A percentile compares a stretch with the other conserved stretches of the same genome.
Evolutionary conservation across 1,140 invertebrate genomes (phyloP).

Genomic region (Meloidogyne chitwoodi): DNA sequence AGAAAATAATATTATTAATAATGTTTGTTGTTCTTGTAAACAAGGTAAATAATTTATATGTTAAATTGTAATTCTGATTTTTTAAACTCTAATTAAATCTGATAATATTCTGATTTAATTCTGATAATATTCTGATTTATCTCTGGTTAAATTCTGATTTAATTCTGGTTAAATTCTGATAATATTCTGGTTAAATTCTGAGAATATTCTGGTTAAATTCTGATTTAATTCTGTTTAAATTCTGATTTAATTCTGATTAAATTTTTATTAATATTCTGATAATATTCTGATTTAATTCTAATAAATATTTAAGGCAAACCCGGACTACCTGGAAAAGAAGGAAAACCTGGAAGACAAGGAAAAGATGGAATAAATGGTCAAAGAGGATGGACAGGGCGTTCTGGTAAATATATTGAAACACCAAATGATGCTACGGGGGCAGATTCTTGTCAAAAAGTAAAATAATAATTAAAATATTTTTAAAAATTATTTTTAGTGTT

Average conservation of each 20-base stretch:
- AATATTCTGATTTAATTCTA: background rate
- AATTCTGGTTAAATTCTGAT: no score
- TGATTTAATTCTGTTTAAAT: no score
- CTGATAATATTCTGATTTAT: no score
- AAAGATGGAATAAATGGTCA: background rate
- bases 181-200: no score
- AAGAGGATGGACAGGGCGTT: background rate
- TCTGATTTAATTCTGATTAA: background rate
- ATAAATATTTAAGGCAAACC: background rate
- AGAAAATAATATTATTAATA: background rate
- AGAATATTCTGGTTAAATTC: no score
- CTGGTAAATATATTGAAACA: background rate
- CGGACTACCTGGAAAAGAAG: background rate
- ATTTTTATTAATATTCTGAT: no score
- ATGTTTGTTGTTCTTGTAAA: background rate
- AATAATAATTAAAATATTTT: background rate
- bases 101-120: no score
- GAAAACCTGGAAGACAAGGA: background rate
- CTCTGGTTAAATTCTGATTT: background rate
- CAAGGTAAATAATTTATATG: background rate
- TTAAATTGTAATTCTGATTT: no score
- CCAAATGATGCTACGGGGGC: background rate
- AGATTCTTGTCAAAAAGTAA: background rate
- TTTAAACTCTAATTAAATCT: no score
- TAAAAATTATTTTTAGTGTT: background rate